These are phyloP conservation scores for Morinoia aosen DNA, from an alignment of 2,888 invertebrate genomes.

Conservation along the genomic window DNA sequence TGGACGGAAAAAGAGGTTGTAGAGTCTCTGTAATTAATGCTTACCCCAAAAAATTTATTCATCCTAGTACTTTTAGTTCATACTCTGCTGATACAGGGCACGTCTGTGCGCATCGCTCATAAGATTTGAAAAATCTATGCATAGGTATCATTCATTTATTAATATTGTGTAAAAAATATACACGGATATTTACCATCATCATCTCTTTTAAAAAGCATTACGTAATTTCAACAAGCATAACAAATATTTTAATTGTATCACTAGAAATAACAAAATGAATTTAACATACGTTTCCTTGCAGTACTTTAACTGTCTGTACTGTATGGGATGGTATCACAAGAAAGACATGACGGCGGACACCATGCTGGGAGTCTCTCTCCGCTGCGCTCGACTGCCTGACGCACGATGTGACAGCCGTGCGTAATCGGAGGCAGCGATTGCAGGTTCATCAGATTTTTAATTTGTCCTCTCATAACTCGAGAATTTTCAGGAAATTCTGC, in stretches of 20 bases:
- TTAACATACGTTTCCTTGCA: neutral
- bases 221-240: no score
- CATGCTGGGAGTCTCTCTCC: neutral
- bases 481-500: neutral
- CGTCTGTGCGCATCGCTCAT: neutral
- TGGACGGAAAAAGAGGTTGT: no score
- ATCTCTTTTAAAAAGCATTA: neutral
- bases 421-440: neutral
- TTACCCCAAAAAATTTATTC: neutral
- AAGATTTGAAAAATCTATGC: neutral
- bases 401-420: conserved; percentile 8
- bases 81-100: neutral
- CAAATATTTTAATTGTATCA: neutral
- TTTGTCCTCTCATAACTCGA: conserved; percentile 31
- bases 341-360: neutral
- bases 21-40: neutral
- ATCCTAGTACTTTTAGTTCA: neutral
- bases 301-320: neutral
- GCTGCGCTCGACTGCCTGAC: neutral
- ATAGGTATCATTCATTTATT: neutral
- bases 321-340: neutral
- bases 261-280: neutral
- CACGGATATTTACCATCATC: no score
- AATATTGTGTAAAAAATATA: neutral
- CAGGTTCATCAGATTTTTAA: conserved; percentile 29